Evolutionary conservation across 2,797 vertebrate genomes (phyloP), one percentile per base, ranked within the genome.

Genomic region (Phoxinus dragarum): DNA sequence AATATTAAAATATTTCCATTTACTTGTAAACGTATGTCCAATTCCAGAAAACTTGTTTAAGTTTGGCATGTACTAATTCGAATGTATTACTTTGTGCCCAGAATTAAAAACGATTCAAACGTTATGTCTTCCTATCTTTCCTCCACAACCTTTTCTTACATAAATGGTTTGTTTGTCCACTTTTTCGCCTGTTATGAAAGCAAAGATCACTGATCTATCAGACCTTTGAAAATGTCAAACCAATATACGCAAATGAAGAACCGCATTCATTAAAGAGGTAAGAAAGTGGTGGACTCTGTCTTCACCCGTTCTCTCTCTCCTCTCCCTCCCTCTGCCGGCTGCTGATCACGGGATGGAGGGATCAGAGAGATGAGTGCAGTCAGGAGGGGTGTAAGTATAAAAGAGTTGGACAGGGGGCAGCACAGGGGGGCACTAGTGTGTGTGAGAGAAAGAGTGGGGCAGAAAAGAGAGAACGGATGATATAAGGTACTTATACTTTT

Each of bases 341-440:
- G 81, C 74, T 83, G 89, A 93, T 94, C 94, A 95, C 92, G 92
- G 93, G 94, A 85, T 72, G 71, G 71, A 87, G 88, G 84, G 82
- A 85, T 88, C 82, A 89, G 72, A 5, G n/a, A 86, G 80, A 75
- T 82, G 80, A 85, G 86, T 61, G 77, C 61, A 81, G 82, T 90
- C 86, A 86, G 86, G 87, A 84, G 88, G 83, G 73, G 67, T 81
- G 85, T 47, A 79, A 31, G 73, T 89, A 87, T 89, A 88, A 80
- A 89, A 84, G 81, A 82, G 84, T 80, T 34, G 77, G 42, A 34
- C 34, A 74, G 74, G 80, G 74, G 88, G 83, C 79, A 79, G 61
- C 31, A 74, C 54, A 84, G 17, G 64, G 54, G 81, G 69, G 44
- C 71, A 87, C 76, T 16, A 42, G 61, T 76, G 49, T 21, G 81